Evolutionary conservation across 2,888 invertebrate genomes (phyloP).

Genomic region (Koerneria pararmatus): DNA sequence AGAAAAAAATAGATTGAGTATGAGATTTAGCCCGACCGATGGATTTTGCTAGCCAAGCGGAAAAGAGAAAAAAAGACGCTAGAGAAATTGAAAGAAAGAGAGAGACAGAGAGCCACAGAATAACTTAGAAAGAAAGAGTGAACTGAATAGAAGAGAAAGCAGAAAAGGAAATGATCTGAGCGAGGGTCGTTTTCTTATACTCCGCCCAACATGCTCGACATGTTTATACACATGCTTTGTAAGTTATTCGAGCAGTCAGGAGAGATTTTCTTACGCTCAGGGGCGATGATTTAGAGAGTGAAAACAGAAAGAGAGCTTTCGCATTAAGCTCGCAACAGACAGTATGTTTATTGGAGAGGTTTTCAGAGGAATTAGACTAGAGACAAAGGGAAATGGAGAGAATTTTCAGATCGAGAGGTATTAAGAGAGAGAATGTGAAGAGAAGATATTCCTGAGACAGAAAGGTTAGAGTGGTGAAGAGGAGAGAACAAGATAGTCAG

Average conservation of each 20-base stretch:
- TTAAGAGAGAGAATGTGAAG: constrained; percentile 13
- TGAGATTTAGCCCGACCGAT: constrained; percentile 20
- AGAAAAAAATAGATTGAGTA: not conserved
- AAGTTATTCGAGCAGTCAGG: too few relatives aligned
- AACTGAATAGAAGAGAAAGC: not conserved
- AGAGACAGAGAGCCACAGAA: not conserved
- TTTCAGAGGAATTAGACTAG: too few relatives aligned
- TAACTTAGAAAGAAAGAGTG: not conserved
- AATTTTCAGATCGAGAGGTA: too few relatives aligned
- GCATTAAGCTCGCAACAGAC: too few relatives aligned
- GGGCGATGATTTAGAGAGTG: too few relatives aligned
- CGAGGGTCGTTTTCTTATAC: constrained; percentile 10
- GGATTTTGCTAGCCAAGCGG: constrained; percentile 19
- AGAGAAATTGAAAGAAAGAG: constrained; percentile 19
- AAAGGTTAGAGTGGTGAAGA: constrained; percentile 9
- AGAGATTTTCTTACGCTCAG: too few relatives aligned
- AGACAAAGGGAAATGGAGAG: too few relatives aligned
- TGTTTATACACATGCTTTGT: too few relatives aligned
- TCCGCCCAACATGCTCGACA: constrained; percentile 13
- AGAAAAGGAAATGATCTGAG: too few relatives aligned
- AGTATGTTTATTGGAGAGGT: too few relatives aligned
- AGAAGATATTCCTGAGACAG: constrained; percentile 5
- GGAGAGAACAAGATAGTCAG: constrained; percentile 11
- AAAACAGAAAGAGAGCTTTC: too few relatives aligned
- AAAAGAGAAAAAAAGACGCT: constrained; percentile 26